Percentiles rank a stretch among this genome's conserved stretches.
Evolutionary conservation across 2,888 invertebrate species (phyloP).

Genomic region (Flexamia atlantica): DNA sequence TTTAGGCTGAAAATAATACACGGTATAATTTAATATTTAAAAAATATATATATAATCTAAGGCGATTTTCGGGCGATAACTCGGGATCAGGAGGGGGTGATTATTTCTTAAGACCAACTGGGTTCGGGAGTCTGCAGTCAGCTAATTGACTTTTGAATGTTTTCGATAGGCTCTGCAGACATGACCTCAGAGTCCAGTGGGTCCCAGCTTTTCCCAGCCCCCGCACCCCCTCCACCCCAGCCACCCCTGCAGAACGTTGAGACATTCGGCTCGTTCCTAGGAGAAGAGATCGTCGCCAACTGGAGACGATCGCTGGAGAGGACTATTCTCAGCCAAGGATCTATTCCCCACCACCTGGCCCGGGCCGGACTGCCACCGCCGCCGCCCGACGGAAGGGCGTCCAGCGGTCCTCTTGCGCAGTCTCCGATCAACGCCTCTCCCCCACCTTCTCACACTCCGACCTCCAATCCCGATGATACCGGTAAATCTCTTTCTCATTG

Average conservation of each 20-base stretch:
- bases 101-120: not conserved
- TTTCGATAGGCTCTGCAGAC: constrained; percentile 34
- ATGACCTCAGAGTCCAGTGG: constrained; percentile 28
- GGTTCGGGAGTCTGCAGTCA: not conserved
- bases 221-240: constrained; percentile 73
- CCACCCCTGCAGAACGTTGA: constrained; percentile 82
- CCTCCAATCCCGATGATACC: constrained; percentile 35
- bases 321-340: constrained; percentile 72
- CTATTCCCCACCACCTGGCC: constrained; percentile 51
- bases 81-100: too few relatives aligned
- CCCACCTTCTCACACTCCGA: constrained; percentile 67
- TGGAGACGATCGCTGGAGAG: constrained; percentile 85
- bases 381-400: constrained; percentile 71
- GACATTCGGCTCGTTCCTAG: constrained; percentile 85
- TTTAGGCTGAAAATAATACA: too few relatives aligned
- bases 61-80: too few relatives aligned
- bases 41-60: too few relatives aligned
- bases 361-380: constrained; percentile 74
- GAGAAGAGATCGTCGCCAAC: constrained; percentile 90
- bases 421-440: constrained; percentile 63
- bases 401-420: constrained; percentile 20
- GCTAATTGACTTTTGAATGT: constrained; percentile 6
- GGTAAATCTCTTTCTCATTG: constrained; percentile 50
- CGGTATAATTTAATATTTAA: too few relatives aligned
- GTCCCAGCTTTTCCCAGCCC: constrained; percentile 59